Evolutionary conservation across 2,888 invertebrate genomes (phyloP).

Genomic region (Heliothis peltigera): DNA sequence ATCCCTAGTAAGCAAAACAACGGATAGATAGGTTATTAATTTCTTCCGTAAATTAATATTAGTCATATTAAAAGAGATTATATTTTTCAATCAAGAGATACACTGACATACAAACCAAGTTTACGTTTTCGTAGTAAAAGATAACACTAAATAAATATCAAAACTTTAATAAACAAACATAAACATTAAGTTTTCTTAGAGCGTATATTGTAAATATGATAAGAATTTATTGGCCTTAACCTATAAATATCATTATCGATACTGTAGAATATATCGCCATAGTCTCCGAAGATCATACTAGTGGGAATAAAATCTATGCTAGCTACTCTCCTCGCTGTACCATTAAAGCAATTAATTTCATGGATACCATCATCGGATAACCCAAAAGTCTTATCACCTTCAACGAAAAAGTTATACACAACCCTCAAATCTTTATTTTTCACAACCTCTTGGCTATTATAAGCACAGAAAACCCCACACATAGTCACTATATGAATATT

Average conservation of each 20-base stretch:
- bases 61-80: too few species aligned
- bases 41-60: too few species aligned
- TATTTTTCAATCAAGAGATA: neutral
- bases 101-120: neutral
- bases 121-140: neutral
- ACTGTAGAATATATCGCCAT: constrained; percentile 83
- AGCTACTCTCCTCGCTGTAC: constrained; percentile 77
- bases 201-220: constrained; percentile 77
- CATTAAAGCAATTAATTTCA: constrained; percentile 79
- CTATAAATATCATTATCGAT: constrained; percentile 76
- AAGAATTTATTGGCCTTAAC: constrained; percentile 79
- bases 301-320: constrained; percentile 74
- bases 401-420: constrained; percentile 78
- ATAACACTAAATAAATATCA: constrained; percentile 9
- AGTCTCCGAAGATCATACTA: constrained; percentile 82
- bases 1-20: too few species aligned
- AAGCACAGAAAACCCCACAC: constrained; percentile 82
- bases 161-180: constrained; percentile 27
- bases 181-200: constrained; percentile 60
- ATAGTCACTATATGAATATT: constrained; percentile 81
- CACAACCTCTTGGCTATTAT: constrained; percentile 70
- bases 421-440: constrained; percentile 77
- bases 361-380: constrained; percentile 75
- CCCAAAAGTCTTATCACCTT: constrained; percentile 75
- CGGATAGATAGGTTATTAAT: too few species aligned